Evolutionary conservation across 2,113 vertebrate genomes (phyloP).

Genomic region (Carassius carassius): DNA sequence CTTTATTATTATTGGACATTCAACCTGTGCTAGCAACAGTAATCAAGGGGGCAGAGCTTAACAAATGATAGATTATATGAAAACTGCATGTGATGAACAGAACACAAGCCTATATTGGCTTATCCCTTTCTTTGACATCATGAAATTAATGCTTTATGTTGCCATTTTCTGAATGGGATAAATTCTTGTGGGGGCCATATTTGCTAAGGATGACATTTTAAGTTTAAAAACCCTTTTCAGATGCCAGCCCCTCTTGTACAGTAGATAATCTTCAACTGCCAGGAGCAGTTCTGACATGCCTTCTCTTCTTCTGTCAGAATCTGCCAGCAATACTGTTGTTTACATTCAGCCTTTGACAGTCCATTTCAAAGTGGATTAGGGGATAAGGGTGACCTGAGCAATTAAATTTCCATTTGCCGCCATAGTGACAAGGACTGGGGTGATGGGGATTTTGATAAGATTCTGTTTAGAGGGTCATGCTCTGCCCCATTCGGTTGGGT

Average conservation of each 20-base stretch:
- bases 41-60: neutral
- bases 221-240: constrained; percentile 47
- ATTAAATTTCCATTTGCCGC: constrained; percentile 18
- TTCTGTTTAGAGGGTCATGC: constrained; percentile 12
- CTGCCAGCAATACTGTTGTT: constrained; percentile 65
- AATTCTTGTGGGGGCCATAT: neutral
- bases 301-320: constrained; percentile 35
- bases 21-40: neutral
- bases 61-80: neutral
- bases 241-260: neutral
- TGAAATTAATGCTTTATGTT: constrained; percentile 11
- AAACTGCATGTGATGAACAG: neutral
- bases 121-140: constrained; percentile 21
- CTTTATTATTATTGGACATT: neutral
- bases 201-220: constrained; percentile 57
- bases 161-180: neutral
- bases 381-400: constrained; percentile 32
- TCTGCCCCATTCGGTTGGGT: neutral
- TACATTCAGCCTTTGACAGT: constrained; percentile 58
- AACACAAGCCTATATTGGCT: neutral
- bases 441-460: constrained; percentile 16
- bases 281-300: constrained; percentile 44
- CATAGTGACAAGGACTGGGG: neutral
- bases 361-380: constrained; percentile 65
- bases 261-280: constrained; percentile 36